Percentiles rank a stretch among this genome's conserved stretches.
Conservation (phyloP, 2,797 vertebrate genomes). For the Tapera naevia region DNA sequence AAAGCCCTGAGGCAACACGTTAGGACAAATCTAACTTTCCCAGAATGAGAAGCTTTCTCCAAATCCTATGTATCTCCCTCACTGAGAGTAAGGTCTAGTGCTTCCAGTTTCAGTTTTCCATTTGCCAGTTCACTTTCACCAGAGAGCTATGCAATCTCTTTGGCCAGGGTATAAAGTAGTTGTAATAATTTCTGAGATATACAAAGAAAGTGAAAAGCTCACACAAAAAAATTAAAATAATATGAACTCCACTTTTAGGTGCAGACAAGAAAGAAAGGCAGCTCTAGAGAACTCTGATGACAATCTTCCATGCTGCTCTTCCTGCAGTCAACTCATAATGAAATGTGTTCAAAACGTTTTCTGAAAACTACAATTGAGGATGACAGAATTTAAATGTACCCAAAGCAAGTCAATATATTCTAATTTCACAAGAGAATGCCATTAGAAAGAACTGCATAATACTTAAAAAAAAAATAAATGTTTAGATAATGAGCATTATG, state of each 20-base stretch:
- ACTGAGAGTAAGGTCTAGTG: neutral
- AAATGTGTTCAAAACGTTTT: neutral
- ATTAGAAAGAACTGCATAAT: neutral
- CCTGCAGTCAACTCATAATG: neutral
- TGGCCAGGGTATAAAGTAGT: neutral
- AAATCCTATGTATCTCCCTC: neutral
- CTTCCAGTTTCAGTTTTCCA: neutral
- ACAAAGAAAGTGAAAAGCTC: neutral
- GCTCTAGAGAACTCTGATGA: neutral
- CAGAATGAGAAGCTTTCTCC: neutral
- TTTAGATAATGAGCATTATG: neutral
- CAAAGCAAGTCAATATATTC: neutral
- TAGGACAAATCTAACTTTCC: neutral
- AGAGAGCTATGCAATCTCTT: neutral
- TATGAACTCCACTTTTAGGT: neutral
- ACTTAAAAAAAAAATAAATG: neutral
- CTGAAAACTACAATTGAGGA: neutral
- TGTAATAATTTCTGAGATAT: neutral
- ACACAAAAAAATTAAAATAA: neutral
- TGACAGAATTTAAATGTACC: neutral
- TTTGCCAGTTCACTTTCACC: neutral
- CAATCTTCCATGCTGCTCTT: neutral
- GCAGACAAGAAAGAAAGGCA: neutral
- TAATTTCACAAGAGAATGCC: neutral
- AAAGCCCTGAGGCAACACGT: neutral